Percentiles rank a stretch among this genome's conserved stretches.
These are phyloP conservation scores for Hemithea aestivaria DNA, from an alignment of 2,888 invertebrate genomes.

Conservation along the genomic window DNA sequence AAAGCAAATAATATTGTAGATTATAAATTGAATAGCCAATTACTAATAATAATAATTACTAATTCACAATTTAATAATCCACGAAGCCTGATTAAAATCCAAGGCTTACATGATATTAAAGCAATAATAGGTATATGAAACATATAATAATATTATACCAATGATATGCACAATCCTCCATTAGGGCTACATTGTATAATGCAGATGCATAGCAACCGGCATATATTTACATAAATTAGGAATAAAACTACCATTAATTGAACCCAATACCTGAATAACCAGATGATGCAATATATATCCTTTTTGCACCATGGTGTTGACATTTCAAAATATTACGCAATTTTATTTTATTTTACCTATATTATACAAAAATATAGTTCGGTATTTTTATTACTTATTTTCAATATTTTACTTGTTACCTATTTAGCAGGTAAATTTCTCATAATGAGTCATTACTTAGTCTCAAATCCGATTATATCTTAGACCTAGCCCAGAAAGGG, in stretches of 20 bases:
- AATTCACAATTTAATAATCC: no score
- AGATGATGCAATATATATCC: slow-evolving; percentile 57
- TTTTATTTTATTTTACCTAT: slow-evolving; percentile 27
- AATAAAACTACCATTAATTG: slow-evolving; percentile 9
- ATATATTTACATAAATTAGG: slow-evolving; percentile 28
- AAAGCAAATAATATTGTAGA: no score
- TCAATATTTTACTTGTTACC: neutral
- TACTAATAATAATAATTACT: no score
- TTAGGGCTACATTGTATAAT: neutral
- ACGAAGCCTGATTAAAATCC: no score
- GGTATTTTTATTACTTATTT: slow-evolving; percentile 1
- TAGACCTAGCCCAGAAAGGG: no score
- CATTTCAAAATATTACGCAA: slow-evolving; percentile 37
- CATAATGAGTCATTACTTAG: no score
- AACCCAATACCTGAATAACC: slow-evolving; percentile 41
- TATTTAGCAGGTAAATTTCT: no score
- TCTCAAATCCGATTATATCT: no score
- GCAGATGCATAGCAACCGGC: slow-evolving; percentile 18
- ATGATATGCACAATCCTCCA: no score
- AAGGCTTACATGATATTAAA: no score
- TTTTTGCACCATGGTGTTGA: slow-evolving; percentile 45
- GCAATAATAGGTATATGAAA: slow-evolving; percentile 1
- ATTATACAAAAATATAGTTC: slow-evolving; percentile 3
- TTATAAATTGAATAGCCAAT: no score
- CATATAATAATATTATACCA: no score